These are phyloP conservation scores for Poeciliopsis infans DNA, from an alignment of 2,797 vertebrate genomes.

Conservation along the genomic window DNA sequence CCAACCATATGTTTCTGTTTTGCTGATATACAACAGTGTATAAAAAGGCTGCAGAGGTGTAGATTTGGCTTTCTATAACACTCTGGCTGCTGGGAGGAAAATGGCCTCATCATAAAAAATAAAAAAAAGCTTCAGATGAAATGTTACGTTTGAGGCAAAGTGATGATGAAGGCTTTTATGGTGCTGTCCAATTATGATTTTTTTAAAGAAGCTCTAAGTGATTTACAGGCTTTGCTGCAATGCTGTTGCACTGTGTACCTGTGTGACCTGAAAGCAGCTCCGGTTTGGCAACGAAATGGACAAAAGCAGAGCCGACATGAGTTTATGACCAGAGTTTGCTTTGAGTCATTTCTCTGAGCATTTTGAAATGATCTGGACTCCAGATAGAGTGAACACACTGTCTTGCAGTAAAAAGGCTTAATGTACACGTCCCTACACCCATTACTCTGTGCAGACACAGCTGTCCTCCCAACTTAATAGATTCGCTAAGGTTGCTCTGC, in stretches of 20 bases:
- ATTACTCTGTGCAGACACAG: slow-evolving; percentile 14
- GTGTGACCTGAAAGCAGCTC: slow-evolving; percentile 17
- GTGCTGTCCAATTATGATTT: slow-evolving; percentile 27
- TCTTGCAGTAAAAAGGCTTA: slow-evolving; percentile 1
- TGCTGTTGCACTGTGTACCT: slow-evolving; percentile 2
- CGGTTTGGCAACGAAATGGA: slow-evolving; percentile 23
- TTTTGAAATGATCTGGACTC: slow-evolving; percentile 29
- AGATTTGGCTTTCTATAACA: slow-evolving; percentile 8
- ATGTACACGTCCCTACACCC: not conserved
- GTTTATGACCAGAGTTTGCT: slow-evolving; percentile 42
- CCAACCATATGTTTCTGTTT: not conserved
- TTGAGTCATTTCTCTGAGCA: slow-evolving; percentile 23
- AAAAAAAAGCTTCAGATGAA: slow-evolving; percentile 3
- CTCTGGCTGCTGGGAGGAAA: slow-evolving; percentile 18
- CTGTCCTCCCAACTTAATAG: slow-evolving; percentile 30
- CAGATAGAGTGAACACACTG: not conserved
- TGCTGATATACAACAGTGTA: not conserved
- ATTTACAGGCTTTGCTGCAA: slow-evolving; percentile 18
- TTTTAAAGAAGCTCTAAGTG: slow-evolving; percentile 11
- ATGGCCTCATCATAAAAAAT: not conserved
- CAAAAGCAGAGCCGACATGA: not conserved
- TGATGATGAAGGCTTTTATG: slow-evolving; percentile 32
- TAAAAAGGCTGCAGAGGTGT: slow-evolving; percentile 7
- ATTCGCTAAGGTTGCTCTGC: slow-evolving; percentile 20
- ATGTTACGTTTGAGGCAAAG: slow-evolving; percentile 15